Conservation (phyloP, 2,797 vertebrate species). For the Aldrovandia affinis region DNA sequence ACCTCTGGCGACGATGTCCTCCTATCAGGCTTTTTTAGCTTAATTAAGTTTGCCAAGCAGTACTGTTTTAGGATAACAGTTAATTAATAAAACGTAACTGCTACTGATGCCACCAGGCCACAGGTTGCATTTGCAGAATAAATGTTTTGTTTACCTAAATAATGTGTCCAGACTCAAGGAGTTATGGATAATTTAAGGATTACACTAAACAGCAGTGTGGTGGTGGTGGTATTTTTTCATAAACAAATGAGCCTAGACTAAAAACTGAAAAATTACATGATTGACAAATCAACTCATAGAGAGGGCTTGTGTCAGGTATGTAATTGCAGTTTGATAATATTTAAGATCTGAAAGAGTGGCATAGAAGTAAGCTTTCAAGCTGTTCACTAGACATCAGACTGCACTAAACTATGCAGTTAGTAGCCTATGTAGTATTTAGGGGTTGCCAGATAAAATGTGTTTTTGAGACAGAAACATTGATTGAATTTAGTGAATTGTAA, state of each 20-base stretch:
- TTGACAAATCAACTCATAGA: too few species aligned
- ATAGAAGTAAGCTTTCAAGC: neutral
- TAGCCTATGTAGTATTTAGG: neutral
- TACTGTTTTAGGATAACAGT: neutral
- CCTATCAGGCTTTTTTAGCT: conserved; percentile 54
- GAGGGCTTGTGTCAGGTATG: neutral
- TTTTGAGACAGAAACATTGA: neutral
- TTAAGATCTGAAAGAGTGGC: neutral
- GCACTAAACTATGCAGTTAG: neutral
- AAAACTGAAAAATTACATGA: too few species aligned
- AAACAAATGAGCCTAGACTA: neutral
- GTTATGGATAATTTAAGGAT: neutral
- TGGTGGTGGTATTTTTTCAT: neutral
- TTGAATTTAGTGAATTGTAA: neutral
- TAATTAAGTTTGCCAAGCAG: too few species aligned
- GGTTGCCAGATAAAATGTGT: neutral
- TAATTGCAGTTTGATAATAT: neutral
- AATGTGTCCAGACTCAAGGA: neutral
- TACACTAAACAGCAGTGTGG: neutral
- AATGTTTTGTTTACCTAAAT: neutral
- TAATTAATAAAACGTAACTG: neutral
- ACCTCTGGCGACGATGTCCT: conserved; percentile 59
- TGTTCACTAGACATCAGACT: neutral
- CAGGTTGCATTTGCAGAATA: neutral
- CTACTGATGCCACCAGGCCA: neutral